Evolutionary conservation across 2,113 vertebrate genomes (phyloP).

Genomic region (Anhinga anhinga): DNA sequence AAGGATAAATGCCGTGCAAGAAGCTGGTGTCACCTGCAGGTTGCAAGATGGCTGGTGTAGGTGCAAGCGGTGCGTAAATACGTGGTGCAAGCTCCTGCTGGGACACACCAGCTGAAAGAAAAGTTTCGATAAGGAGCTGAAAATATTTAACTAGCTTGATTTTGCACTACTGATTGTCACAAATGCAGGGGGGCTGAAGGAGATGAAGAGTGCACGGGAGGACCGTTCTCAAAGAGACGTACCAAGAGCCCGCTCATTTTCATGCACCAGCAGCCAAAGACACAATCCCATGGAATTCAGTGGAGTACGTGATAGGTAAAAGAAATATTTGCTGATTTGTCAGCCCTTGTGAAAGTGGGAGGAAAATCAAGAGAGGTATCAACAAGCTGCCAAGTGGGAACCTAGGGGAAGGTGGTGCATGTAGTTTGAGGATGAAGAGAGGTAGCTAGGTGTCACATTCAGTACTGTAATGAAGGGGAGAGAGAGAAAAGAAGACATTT

Average conservation of each 20-base stretch:
- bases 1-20: not conserved
- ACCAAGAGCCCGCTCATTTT: not conserved
- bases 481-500: not conserved
- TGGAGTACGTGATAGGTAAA: not conserved
- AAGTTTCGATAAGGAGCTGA: not conserved
- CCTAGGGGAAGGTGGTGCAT: not conserved
- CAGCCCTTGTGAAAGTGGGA: not conserved
- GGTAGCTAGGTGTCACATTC: not conserved
- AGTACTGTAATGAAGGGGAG: not conserved
- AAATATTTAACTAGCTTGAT: not conserved
- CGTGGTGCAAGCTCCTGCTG: rapidly evolving
- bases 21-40: not conserved
- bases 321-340: not conserved
- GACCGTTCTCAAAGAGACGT: not conserved
- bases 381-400: not conserved
- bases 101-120: not conserved
- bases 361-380: not conserved
- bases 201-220: not conserved
- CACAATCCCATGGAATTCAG: not conserved
- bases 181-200: not conserved
- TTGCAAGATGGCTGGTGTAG: not conserved
- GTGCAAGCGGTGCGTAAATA: rapidly evolving
- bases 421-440: not conserved
- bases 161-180: not conserved
- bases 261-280: not conserved